Conservation (phyloP, 1,140 invertebrate species). For the Anagrus nilaparvatae region DNA sequence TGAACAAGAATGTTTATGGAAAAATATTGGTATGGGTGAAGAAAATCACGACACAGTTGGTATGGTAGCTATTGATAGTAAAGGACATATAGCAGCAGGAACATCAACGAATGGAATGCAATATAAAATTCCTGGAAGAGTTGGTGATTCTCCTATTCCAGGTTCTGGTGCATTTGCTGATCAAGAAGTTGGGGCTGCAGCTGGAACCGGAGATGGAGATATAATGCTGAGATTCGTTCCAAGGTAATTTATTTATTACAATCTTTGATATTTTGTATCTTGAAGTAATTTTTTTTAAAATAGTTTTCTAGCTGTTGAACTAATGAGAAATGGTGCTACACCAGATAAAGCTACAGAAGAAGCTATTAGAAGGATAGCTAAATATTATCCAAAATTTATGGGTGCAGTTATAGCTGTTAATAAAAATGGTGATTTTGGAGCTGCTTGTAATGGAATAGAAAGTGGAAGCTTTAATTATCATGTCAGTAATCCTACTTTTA, state of each 20-base stretch:
- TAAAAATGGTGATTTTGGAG: conserved; percentile 64
- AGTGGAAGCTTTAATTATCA: too few species aligned
- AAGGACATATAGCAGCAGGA: conserved; percentile 75
- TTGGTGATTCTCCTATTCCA: conserved; percentile 90
- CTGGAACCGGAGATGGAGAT: conserved; percentile 93
- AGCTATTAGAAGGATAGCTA: conserved; percentile 57
- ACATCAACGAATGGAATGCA: conserved; percentile 93
- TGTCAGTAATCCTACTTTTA: too few species aligned
- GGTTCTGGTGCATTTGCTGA: conserved; percentile 93
- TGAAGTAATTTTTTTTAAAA: too few species aligned
- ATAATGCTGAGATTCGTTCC: conserved; percentile 92
- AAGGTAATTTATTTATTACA: conserved; percentile 48
- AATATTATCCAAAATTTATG: conserved; percentile 68
- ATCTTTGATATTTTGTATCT: too few species aligned
- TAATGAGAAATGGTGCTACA: conserved; percentile 64
- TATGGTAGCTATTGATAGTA: conserved; percentile 79
- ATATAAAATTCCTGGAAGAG: conserved; percentile 89
- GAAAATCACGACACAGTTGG: conserved; percentile 95
- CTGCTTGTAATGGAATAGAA: conserved; percentile 71
- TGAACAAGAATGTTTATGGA: too few species aligned
- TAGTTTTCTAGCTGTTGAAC: conserved; percentile 80
- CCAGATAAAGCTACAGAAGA: conserved; percentile 57
- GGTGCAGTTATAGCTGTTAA: conserved; percentile 74
- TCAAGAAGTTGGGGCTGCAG: conserved; percentile 79
- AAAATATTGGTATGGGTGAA: too few species aligned